Conservation (phyloP, 2,888 invertebrate genomes). For the Watsonalla cultraria region DNA sequence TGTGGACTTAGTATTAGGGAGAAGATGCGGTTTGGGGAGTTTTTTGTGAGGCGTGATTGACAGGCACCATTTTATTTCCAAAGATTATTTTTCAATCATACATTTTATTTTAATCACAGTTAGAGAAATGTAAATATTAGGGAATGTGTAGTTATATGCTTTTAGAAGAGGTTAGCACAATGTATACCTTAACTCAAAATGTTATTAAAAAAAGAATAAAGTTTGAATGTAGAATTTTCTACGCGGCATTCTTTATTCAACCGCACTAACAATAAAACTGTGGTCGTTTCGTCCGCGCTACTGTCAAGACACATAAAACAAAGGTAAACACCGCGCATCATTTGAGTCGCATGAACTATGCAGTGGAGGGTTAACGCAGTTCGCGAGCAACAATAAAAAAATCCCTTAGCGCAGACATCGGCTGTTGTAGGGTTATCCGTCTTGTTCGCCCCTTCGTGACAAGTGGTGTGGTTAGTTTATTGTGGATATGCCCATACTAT, state of each 20-base stretch:
- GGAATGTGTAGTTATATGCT: too few species aligned
- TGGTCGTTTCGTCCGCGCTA: neutral
- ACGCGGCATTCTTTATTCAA: neutral
- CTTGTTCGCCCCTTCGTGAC: conserved; percentile 65
- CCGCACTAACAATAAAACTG: neutral
- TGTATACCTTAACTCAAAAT: too few species aligned
- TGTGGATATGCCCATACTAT: conserved; percentile 34
- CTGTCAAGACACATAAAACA: conserved; percentile 1
- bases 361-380: conserved; percentile 65
- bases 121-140: too few species aligned
- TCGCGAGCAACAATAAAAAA: conserved; percentile 75
- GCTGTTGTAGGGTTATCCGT: conserved; percentile 65
- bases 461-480: conserved; percentile 21
- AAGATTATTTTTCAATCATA: too few species aligned
- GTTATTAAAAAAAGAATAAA: too few species aligned
- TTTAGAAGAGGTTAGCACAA: too few species aligned
- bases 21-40: neutral
- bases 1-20: neutral
- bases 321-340: conserved; percentile 20
- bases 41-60: too few species aligned
- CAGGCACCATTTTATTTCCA: too few species aligned
- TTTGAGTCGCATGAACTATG: conserved; percentile 61
- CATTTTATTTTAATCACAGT: too few species aligned
- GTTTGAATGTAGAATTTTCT: conserved; percentile 2
- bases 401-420: conserved; percentile 74